A percentile compares a stretch with the other conserved stretches of the same genome.
phyloP scores from a whole-genome alignment of 2,888 invertebrate genomes.

The Ptychoptera albimana region DNA sequence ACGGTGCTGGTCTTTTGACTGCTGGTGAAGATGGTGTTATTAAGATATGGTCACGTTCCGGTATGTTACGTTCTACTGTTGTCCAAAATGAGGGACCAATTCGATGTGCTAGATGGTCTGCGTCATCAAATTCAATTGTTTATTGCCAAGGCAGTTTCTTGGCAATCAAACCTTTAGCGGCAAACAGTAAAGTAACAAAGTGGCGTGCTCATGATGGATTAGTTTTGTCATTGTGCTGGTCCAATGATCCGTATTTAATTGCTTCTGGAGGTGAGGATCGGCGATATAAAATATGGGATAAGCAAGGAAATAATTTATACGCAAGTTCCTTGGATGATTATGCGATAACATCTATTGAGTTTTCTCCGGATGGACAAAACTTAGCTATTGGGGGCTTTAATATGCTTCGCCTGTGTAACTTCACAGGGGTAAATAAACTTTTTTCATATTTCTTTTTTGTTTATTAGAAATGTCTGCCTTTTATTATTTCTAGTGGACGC shows the following conservation, averaged over 20 bases:
- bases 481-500: conserved; percentile 60
- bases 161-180: conserved; percentile 53
- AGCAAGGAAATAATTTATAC: conserved; percentile 74
- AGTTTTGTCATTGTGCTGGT: conserved; percentile 88
- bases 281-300: conserved; percentile 72
- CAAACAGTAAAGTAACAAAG: conserved; percentile 54
- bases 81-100: conserved; percentile 71
- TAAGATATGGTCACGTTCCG: conserved; percentile 94
- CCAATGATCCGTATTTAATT: conserved; percentile 76
- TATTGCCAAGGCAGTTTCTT: conserved; percentile 52
- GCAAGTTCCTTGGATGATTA: conserved; percentile 73
- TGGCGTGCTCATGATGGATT: conserved; percentile 96
- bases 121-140: conserved; percentile 49
- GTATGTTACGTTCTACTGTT: conserved; percentile 80
- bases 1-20: conserved; percentile 86
- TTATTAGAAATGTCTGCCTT: background rate
- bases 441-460: background rate
- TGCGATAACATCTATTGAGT: conserved; percentile 80
- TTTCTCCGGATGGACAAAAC: conserved; percentile 81
- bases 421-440: conserved; percentile 59
- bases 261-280: conserved; percentile 96
- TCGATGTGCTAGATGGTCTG: conserved; percentile 72
- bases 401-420: conserved; percentile 80
- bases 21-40: conserved; percentile 94
- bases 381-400: conserved; percentile 91